These are phyloP conservation scores for Augochlora pura DNA, from an alignment of 1,140 invertebrate genomes.

Conservation along the genomic window DNA sequence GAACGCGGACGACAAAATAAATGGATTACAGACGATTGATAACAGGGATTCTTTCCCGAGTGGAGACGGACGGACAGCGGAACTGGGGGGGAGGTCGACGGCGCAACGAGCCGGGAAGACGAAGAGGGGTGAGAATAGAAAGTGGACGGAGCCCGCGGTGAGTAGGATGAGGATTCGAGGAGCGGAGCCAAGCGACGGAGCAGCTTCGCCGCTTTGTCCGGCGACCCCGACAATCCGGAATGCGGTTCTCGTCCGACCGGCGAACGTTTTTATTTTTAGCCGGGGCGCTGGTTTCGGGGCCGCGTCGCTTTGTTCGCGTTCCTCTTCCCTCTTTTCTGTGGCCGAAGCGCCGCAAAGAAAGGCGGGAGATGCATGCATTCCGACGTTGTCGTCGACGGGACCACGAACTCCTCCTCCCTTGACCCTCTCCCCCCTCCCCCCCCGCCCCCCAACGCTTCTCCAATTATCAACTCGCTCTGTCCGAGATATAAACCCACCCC, in stretches of 20 bases:
- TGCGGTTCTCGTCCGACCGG: constrained; percentile 56
- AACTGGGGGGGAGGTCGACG: not conserved
- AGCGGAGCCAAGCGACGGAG: constrained; percentile 47
- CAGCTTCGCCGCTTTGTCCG: constrained; percentile 58
- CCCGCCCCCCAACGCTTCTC: not conserved
- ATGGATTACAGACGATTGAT: constrained; percentile 5
- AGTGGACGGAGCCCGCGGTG: not conserved
- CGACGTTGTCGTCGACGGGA: constrained; percentile 48
- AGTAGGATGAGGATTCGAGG: constrained; percentile 35
- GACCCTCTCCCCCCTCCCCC: not conserved
- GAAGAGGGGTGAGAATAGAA: constrained; percentile 23
- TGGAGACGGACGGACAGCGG: not conserved
- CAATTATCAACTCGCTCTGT: constrained; percentile 26
- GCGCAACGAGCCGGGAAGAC: not conserved
- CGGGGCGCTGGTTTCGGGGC: constrained; percentile 52
- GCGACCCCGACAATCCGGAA: constrained; percentile 59
- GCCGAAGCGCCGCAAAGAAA: constrained; percentile 54
- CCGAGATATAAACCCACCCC: constrained; percentile 1
- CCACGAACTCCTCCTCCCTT: constrained; percentile 27
- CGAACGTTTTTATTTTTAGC: constrained; percentile 63
- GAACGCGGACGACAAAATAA: not conserved
- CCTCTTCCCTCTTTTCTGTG: constrained; percentile 47
- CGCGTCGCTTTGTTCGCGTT: constrained; percentile 56
- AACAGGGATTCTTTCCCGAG: not conserved
- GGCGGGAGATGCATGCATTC: constrained; percentile 64